Conservation (phyloP, 2,113 vertebrate genomes). For the Nycticryphes semicollaris region DNA sequence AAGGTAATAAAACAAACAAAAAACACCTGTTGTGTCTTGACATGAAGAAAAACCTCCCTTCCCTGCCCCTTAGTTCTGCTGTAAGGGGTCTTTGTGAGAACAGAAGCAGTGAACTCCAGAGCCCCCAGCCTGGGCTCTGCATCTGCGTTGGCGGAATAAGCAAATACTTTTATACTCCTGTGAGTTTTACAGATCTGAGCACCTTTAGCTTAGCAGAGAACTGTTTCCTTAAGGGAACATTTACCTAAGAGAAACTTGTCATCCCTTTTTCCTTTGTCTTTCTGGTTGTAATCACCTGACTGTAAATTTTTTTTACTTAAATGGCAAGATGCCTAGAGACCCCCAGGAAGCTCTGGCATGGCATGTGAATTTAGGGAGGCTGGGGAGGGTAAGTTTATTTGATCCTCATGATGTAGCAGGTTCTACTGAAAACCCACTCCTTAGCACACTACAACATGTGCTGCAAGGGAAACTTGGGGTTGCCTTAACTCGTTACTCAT, state of each 20-base stretch:
- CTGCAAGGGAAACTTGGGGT: neutral
- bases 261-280: neutral
- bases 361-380: neutral
- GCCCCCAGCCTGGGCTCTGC: neutral
- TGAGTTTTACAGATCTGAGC: neutral
- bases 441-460: accelerated
- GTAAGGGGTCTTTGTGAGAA: neutral
- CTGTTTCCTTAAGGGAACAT: neutral
- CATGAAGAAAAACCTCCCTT: neutral
- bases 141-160: neutral
- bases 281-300: neutral
- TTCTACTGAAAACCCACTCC: neutral
- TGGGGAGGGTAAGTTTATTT: neutral
- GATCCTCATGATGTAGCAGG: neutral
- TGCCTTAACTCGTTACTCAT: neutral
- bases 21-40: neutral
- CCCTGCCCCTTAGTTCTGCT: neutral
- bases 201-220: neutral
- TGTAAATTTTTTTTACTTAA: neutral
- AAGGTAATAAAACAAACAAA: neutral
- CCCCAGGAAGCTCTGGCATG: accelerated
- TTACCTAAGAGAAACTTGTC: neutral
- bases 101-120: neutral
- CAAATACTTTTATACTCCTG: neutral
- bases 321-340: neutral